Percentiles rank a stretch among this genome's conserved stretches.
These are phyloP conservation scores for Scyliorhinus canicula DNA, from an alignment of 2,797 vertebrate genomes.

Conservation along the genomic window DNA sequence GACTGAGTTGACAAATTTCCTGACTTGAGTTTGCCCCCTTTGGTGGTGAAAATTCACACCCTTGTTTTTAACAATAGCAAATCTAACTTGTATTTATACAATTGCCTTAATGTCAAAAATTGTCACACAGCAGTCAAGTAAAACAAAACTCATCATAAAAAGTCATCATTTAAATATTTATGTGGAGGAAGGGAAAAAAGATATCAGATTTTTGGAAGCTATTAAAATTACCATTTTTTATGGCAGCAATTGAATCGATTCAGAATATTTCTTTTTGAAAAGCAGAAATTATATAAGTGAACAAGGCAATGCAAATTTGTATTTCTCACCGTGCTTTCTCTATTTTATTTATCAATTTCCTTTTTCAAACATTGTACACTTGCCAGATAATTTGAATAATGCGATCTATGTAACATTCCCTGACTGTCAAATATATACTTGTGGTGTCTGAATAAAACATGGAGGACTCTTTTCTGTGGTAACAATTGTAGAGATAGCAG, in stretches of 20 bases:
- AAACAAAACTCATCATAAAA: not conserved
- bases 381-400: slow-evolving; percentile 10
- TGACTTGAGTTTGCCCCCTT: not conserved
- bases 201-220: not conserved
- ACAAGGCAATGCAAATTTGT: not conserved
- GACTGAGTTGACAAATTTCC: too few species aligned
- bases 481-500: not conserved
- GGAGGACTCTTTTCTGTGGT: not conserved
- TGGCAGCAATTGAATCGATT: not conserved
- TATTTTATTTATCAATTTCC: not conserved
- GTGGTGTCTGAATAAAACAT: not conserved
- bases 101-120: not conserved
- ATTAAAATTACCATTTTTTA: not conserved
- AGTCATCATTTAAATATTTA: not conserved
- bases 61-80: not conserved
- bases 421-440: not conserved
- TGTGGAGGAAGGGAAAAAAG: not conserved
- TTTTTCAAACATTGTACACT: not conserved
- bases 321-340: not conserved
- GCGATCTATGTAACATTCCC: not conserved
- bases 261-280: not conserved
- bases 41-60: not conserved
- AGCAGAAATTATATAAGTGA: not conserved
- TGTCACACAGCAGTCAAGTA: not conserved
- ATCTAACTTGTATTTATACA: not conserved